Percentiles rank a stretch among this genome's conserved stretches.
phyloP scores from a whole-genome alignment of 1,140 invertebrate genomes.

The Apis florea region DNA sequence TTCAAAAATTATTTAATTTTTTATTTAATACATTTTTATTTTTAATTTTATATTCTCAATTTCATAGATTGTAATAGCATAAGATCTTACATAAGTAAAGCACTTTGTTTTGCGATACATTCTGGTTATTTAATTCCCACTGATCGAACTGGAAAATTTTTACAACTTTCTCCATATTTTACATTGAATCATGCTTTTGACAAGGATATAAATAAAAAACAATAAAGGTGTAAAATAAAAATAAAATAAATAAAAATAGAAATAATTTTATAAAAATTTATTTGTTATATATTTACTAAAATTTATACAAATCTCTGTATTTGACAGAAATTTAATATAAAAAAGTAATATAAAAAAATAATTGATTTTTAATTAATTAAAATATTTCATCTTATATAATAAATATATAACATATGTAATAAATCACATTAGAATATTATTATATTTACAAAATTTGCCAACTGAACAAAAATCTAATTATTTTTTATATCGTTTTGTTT shows the following conservation, averaged over 20 bases:
- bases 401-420: not conserved
- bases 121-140: slow-evolving; percentile 55
- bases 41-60: not conserved
- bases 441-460: not conserved
- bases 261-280: not conserved
- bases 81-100: slow-evolving; percentile 49
- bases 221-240: not conserved
- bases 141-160: slow-evolving; percentile 12
- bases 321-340: not conserved
- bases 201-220: not conserved
- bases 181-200: not conserved
- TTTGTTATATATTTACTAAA: not conserved
- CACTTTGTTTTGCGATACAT: slow-evolving; percentile 52
- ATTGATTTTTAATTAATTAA: not conserved
- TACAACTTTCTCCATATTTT: slow-evolving; percentile 30
- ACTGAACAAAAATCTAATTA: not conserved
- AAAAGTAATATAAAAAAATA: not conserved
- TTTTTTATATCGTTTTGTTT: not conserved
- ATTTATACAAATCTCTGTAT: not conserved
- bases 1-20: not conserved
- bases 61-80: slow-evolving; percentile 13
- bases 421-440: not conserved
- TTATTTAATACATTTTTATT: too few species aligned
- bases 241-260: not conserved
- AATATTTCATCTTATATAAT: too few species aligned